Conservation (phyloP, 1,140 invertebrate genomes). For the Harlomillsia oculata region DNA sequence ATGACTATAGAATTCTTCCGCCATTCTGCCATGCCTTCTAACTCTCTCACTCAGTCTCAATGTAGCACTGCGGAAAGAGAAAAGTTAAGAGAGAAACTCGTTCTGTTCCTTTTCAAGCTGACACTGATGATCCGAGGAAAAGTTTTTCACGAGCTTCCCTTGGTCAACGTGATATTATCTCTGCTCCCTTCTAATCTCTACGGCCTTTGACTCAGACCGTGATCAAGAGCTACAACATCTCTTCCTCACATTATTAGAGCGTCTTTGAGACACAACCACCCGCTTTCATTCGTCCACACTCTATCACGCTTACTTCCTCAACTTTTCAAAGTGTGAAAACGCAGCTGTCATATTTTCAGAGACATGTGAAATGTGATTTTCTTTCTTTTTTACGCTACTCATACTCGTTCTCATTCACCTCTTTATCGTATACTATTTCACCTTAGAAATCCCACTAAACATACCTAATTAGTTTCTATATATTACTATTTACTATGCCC, state of each 20-base stretch:
- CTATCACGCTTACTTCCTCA: no score
- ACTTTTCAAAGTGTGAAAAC: no score
- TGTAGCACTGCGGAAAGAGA: neutral
- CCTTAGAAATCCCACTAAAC: no score
- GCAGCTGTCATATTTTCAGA: no score
- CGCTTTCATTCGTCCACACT: conserved; percentile 8
- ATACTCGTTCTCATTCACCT: no score
- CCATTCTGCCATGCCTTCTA: no score
- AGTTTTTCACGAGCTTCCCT: neutral
- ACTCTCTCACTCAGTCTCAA: neutral
- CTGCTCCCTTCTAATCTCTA: neutral
- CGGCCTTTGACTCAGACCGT: conserved; percentile 3
- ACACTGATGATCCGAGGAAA: conserved; percentile 22
- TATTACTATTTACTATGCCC: no score
- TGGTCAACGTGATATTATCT: conserved; percentile 9
- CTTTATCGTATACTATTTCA: no score
- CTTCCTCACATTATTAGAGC: neutral
- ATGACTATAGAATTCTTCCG: neutral
- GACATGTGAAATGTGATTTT: no score
- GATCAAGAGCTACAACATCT: neutral
- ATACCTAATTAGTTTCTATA: no score
- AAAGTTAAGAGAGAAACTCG: conserved; percentile 11
- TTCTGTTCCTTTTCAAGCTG: conserved; percentile 11
- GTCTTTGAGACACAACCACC: conserved; percentile 10
- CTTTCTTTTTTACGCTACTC: no score